phyloP scores from a whole-genome alignment of 2,113 vertebrate genomes.

The Cyanocitta stelleri region DNA sequence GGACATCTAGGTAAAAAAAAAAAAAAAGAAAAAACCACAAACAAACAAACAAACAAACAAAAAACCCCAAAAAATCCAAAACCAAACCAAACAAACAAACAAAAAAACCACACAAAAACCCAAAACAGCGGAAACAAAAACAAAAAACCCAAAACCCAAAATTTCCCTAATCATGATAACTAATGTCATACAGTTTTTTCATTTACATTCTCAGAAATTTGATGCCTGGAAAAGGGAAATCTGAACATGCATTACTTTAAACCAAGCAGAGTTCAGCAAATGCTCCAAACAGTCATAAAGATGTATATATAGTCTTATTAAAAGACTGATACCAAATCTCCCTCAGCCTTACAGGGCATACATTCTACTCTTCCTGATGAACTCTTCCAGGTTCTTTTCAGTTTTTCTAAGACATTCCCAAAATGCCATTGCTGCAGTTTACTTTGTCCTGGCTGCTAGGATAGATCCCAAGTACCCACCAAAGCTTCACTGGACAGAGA shows the following conservation, averaged over 20 bases:
- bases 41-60: neutral
- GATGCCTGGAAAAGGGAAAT: neutral
- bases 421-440: neutral
- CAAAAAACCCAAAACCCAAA: too few species aligned
- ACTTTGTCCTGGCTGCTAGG: neutral
- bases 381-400: neutral
- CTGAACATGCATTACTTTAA: neutral
- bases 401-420: neutral
- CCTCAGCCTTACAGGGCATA: neutral
- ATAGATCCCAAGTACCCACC: neutral
- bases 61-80: neutral
- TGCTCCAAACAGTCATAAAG: neutral
- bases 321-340: neutral
- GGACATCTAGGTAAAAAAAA: neutral
- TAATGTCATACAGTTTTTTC: neutral
- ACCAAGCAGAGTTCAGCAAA: neutral
- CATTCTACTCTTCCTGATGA: neutral
- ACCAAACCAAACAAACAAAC: neutral
- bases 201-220: neutral
- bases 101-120: too few species aligned
- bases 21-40: neutral
- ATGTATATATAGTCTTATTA: neutral
- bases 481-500: neutral
- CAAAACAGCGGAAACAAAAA: neutral
- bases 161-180: neutral